Evolutionary conservation across 2,888 invertebrate genomes (phyloP), one percentile per base, ranked within the genome.

Genomic region (Penaeus monodon): DNA sequence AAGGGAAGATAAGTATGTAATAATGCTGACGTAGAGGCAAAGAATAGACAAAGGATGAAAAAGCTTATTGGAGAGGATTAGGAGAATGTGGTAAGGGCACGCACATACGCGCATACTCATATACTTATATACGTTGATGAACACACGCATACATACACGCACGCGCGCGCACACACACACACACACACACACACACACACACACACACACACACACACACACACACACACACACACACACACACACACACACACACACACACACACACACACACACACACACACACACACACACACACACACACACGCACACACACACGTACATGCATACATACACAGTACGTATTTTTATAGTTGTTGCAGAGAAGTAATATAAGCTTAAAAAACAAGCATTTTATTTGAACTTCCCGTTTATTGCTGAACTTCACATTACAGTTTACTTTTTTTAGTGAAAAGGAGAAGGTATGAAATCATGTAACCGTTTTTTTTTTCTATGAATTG

Each of bases 131-230:
- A 44, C 8, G 14, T 7, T 6, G 12, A 27, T 22, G 22, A 1
- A 27, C 29, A 7, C 29, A 8, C 29, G 17, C 29, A 7, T 7
- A 8, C 29, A 68, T 7, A 68, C 29, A 68, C 29, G 8, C 29
- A 68, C 29, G 7, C 29, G 8, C 29, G 8, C 29, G 8, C 29
- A 68, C 68, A 68, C n/a, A 27, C 68, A 68, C 68, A 68, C 29
- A 29, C 68, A n/a, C 68, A 29, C n/a, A 68, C 68, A 29, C 68
- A 68, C 68, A 68, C 29, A 68, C 68, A 68, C 68, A 29, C 68
- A 68, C 68, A 68, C 68, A 68, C n/a, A 27, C n/a, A 27, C 29
- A 68, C 29, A 68, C 29, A 68, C 29, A 68, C 29, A 68, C 29
- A 68, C 29, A 68, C 29, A 68, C 29, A 68, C 29, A 7, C 29